Evolutionary conservation across 1,140 invertebrate genomes (phyloP).

Genomic region (Apis florea): DNA sequence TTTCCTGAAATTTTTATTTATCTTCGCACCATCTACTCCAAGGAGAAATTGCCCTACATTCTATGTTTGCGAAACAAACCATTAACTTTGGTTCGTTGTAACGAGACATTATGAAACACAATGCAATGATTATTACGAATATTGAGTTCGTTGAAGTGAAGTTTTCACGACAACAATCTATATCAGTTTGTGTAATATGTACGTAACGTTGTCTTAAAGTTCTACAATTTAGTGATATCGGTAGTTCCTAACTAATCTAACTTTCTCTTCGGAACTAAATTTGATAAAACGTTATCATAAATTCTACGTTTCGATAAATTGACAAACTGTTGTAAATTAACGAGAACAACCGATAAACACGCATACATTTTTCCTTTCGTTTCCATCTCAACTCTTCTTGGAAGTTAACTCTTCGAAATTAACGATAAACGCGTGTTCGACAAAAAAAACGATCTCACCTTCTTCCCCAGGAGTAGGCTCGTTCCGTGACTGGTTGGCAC

Average conservation of each 20-base stretch:
- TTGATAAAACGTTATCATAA: neutral
- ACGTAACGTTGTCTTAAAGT: neutral
- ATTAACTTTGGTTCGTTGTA: too few species aligned
- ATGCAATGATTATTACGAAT: neutral
- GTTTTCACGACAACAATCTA: neutral
- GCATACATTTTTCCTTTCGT: neutral
- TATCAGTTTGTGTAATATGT: too few species aligned
- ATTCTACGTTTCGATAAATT: neutral
- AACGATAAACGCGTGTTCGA: neutral
- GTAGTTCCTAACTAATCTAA: too few species aligned
- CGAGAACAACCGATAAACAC: too few species aligned
- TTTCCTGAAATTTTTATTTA: too few species aligned
- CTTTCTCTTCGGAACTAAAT: too few species aligned
- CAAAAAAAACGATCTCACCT: conserved; percentile 65
- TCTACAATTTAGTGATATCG: too few species aligned
- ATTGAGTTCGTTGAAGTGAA: neutral
- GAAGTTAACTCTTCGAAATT: too few species aligned
- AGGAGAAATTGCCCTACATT: neutral
- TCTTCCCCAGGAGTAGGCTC: conserved; percentile 75
- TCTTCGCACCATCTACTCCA: neutral
- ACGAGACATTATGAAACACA: neutral
- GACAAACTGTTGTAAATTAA: neutral
- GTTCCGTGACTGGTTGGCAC: conserved; percentile 75
- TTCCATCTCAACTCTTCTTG: too few species aligned
- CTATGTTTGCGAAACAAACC: neutral